Evolutionary conservation across 1,140 invertebrate genomes (phyloP).

Genomic region (Zaprionus kolodkinae): DNA sequence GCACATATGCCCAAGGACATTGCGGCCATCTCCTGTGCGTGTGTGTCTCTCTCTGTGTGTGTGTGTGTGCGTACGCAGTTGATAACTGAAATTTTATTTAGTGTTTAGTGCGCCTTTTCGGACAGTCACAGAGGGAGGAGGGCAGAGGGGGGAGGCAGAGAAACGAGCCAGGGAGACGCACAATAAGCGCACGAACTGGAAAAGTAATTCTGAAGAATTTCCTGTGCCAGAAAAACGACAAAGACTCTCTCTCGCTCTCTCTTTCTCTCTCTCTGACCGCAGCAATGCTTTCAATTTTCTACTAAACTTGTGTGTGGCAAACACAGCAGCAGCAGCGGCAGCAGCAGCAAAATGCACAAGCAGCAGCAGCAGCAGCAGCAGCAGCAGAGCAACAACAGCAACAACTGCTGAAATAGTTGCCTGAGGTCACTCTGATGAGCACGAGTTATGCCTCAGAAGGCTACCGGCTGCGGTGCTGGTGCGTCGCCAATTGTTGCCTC

Average conservation of each 20-base stretch:
- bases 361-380: not conserved
- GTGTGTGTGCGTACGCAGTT: constrained; percentile 63
- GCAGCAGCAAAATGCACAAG: constrained; percentile 31
- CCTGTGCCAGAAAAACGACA: constrained; percentile 46
- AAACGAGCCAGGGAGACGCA: not conserved
- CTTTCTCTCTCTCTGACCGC: constrained; percentile 30
- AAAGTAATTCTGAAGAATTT: constrained; percentile 69
- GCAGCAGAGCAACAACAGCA: not conserved
- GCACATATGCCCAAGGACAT: constrained; percentile 71
- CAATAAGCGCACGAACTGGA: constrained; percentile 39
- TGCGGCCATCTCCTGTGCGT: constrained; percentile 54
- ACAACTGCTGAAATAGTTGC: not conserved
- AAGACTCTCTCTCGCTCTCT: constrained; percentile 12
- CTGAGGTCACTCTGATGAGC: constrained; percentile 59
- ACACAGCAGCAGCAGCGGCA: not conserved
- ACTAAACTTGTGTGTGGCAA: constrained; percentile 52
- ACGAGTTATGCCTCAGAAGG: constrained; percentile 67
- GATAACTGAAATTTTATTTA: constrained; percentile 82
- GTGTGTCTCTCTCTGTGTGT: not conserved
- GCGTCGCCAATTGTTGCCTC: constrained; percentile 69
- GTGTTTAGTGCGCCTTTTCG: constrained; percentile 80
- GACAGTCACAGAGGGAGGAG: constrained; percentile 57
- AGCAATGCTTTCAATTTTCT: constrained; percentile 76
- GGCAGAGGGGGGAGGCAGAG: no score
- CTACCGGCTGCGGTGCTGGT: constrained; percentile 56